Evolutionary conservation across 2,113 vertebrate genomes (phyloP).

Genomic region (Australoheros scitulus): DNA sequence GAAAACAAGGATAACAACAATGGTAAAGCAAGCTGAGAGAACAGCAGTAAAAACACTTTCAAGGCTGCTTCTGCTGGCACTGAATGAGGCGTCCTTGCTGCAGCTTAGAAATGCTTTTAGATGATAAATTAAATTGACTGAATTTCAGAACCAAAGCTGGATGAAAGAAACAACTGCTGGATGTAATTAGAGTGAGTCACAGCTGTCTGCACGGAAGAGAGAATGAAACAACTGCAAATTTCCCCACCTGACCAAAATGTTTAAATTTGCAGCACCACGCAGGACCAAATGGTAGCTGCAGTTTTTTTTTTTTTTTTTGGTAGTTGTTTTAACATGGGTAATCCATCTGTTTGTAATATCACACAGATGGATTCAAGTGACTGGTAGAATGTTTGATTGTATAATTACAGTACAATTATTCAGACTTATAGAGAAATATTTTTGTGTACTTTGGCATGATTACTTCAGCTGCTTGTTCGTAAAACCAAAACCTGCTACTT

Average conservation of each 20-base stretch:
- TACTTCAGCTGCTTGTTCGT: too few species aligned
- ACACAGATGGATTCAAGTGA: background rate
- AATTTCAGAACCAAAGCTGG: constrained; percentile 30
- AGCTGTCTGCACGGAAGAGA: constrained; percentile 14
- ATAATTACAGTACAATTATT: background rate
- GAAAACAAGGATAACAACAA: background rate
- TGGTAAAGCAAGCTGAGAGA: constrained; percentile 7
- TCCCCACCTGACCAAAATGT: constrained; percentile 25
- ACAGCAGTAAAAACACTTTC: constrained; percentile 33
- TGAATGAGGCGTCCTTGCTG: constrained; percentile 47
- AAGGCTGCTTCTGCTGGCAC: constrained; percentile 33
- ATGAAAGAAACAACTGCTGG: constrained; percentile 33
- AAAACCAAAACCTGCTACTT: background rate
- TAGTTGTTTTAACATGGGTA: background rate
- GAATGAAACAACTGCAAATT: constrained; percentile 19
- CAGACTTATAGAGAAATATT: background rate
- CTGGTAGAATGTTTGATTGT: background rate
- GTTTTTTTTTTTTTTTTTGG: background rate
- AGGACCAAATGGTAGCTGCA: background rate
- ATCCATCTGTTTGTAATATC: background rate
- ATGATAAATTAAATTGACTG: constrained; percentile 54
- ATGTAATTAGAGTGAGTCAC: constrained; percentile 35
- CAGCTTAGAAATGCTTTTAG: constrained; percentile 49
- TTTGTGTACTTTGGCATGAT: constrained; percentile 1
- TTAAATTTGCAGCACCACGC: background rate